Evolutionary conservation across 2,888 invertebrate species (phyloP), one percentile per base, ranked within the genome.

Genomic region (Noctua janthina): DNA sequence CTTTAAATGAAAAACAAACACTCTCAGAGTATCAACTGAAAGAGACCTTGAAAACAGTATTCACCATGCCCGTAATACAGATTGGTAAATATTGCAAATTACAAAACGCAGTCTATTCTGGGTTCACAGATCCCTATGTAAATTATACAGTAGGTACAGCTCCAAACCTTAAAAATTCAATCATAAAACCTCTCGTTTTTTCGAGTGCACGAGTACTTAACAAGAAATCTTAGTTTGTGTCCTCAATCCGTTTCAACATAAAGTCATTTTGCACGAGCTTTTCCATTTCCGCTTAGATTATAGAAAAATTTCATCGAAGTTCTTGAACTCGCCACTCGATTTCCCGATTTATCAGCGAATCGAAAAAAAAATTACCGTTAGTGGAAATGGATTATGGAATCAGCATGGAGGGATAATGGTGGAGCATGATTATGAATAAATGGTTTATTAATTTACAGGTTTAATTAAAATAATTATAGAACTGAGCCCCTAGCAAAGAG

Each of bases 201-300:
- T 67, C 76, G 49, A 82, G 66, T 51, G 43, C 69, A 54, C 46
- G n/a, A 82, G 15, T 66, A 71, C 73, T 78, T 73, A 15, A 70
- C 76, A 79, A 85, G 82, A 82, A 84, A 79, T 82, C 76, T 84
- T 81, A 84, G 87, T 87, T 78, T 76, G 81, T 76, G 68, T 77
- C 75, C 76, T 74, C 76, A 81, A 85, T 87, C 74, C 67, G 70
- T 82, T 85, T 77, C 85, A 86, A 82, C 77, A 85, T 87, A 79
- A 81, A 83, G 86, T 87, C 82, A 89, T 89, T 89, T 87, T 76
- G 81, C 84, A 74, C 84, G 81, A 83, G 82, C 82, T 69, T 89
- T 89, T 75, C 82, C 86, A 89, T 89, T 89, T 89, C 89, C 88
- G 87, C 78, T 89, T 86, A 84, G 86, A 89, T 88, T 89, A 87